phyloP scores from a whole-genome alignment of 2,113 vertebrate genomes.

The Stegostoma tigrinum region DNA sequence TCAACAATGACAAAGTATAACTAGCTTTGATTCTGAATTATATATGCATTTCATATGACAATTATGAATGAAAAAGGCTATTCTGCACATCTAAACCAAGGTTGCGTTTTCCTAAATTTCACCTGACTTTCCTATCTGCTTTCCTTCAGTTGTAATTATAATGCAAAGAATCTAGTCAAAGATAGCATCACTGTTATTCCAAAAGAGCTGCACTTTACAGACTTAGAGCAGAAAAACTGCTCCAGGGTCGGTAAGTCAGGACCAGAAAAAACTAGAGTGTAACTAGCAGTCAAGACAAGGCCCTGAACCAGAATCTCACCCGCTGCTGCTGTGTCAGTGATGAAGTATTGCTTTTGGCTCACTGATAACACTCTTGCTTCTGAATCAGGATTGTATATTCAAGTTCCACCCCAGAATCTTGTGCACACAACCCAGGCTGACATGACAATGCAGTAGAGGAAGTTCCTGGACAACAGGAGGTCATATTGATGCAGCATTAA shows the following conservation, averaged over 20 bases:
- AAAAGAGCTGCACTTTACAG: neutral
- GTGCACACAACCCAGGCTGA: neutral
- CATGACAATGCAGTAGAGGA: neutral
- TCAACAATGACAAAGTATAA: neutral
- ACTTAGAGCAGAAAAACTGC: neutral
- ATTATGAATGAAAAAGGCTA: conserved; percentile 3
- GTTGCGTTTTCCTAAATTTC: neutral
- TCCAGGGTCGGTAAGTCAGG: neutral
- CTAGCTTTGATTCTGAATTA: neutral
- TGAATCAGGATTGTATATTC: neutral
- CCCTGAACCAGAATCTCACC: neutral
- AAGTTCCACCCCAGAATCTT: neutral
- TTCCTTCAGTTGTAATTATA: neutral
- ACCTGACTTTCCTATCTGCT: neutral
- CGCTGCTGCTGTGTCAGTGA: no score
- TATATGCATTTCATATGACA: neutral
- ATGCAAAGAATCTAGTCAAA: neutral
- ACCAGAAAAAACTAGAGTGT: neutral
- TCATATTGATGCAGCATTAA: neutral
- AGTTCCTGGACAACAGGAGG: neutral
- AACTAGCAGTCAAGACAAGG: neutral
- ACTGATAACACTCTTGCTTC: neutral
- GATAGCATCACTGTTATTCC: neutral
- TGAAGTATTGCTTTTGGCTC: neutral
- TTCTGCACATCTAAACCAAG: neutral